phyloP scores from a whole-genome alignment of 92 coral and sea anemone genomes.

The Parazoanthus atlanticus region DNA sequence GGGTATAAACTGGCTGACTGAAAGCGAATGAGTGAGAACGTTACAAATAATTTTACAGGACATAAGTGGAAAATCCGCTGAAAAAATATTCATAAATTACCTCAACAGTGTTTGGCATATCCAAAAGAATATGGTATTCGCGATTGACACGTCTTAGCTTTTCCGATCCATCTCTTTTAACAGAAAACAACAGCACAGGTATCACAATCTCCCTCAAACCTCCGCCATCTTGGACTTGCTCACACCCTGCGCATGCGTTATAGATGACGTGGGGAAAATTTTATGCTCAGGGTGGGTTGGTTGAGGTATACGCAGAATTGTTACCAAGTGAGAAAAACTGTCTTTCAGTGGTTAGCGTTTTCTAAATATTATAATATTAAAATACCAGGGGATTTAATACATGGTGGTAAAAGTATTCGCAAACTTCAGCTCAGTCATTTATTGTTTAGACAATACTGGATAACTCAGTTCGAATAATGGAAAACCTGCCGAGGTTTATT shows the following conservation, averaged over 20 bases:
- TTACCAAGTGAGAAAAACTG: too few species aligned
- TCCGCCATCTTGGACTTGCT: constrained; percentile 42
- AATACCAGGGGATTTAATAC: too few species aligned
- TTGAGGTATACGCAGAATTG: not conserved
- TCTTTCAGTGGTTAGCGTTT: too few species aligned
- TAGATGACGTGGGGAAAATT: constrained; percentile 17
- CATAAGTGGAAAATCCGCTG: not conserved
- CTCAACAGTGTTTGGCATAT: constrained; percentile 45
- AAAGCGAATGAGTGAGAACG: not conserved
- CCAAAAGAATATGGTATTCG: not conserved
- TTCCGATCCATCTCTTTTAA: constrained; percentile 1
- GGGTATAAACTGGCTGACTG: not conserved
- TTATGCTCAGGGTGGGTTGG: not conserved
- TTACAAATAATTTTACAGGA: not conserved
- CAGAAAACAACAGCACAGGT: not conserved
- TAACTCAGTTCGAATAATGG: too few species aligned
- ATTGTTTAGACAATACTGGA: too few species aligned
- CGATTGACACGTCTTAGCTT: not conserved
- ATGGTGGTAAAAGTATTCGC: too few species aligned
- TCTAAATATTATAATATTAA: too few species aligned
- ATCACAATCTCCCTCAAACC: not conserved
- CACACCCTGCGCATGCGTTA: constrained; percentile 29
- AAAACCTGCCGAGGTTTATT: too few species aligned
- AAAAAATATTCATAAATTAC: not conserved
- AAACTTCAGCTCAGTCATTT: too few species aligned